phyloP scores from a whole-genome alignment of 2,797 vertebrate species.

The Hippoglossus hippoglossus region DNA sequence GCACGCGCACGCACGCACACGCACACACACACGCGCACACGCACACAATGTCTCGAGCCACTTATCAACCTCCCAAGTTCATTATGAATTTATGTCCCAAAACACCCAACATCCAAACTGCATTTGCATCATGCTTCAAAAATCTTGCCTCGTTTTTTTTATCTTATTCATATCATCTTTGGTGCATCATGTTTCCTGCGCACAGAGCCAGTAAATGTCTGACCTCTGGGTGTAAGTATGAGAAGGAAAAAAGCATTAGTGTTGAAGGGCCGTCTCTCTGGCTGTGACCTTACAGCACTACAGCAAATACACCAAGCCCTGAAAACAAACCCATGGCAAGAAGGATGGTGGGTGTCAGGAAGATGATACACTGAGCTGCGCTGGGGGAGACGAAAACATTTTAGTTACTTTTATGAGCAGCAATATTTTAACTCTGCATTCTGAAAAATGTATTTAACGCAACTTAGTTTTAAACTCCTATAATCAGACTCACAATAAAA shows the following conservation, averaged over 20 bases:
- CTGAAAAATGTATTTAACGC: too few relatives aligned
- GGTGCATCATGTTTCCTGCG: neutral
- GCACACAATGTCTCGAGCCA: neutral
- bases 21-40: neutral
- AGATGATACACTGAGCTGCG: neutral
- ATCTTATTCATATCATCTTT: neutral
- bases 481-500: neutral
- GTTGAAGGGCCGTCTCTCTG: neutral
- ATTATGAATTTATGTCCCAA: neutral
- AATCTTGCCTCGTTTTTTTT: neutral
- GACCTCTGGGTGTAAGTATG: neutral
- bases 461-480: too few relatives aligned
- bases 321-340: conserved; percentile 7
- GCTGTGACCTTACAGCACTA: conserved; percentile 10
- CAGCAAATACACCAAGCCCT: neutral
- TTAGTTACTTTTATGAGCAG: neutral
- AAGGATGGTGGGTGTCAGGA: neutral
- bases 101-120: neutral
- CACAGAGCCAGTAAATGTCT: neutral
- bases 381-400: neutral
- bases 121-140: neutral
- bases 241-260: conserved; percentile 5
- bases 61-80: neutral
- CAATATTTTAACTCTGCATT: too few relatives aligned
- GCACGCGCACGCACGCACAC: too few relatives aligned